Conservation (phyloP, 1,140 invertebrate species). For the Prorops nasuta region DNA sequence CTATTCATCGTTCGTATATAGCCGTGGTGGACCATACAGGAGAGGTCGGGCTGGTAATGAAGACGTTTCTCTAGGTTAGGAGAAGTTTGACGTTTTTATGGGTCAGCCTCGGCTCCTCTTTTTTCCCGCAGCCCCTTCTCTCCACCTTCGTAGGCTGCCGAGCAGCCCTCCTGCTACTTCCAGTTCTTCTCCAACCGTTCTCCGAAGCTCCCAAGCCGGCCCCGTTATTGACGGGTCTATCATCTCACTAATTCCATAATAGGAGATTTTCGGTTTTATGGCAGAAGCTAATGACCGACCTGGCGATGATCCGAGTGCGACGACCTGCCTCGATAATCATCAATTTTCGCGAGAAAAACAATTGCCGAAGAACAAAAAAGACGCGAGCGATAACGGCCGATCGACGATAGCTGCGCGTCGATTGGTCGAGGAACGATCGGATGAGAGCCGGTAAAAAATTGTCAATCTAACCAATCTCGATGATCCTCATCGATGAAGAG, state of each 20-base stretch:
- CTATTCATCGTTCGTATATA: conserved; percentile 36
- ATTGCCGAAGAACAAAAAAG: too few species aligned
- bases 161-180: conserved; percentile 10
- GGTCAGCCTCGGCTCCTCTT: conserved; percentile 43
- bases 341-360: too few species aligned
- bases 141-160: conserved; percentile 15
- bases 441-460: too few species aligned
- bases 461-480: too few species aligned
- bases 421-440: too few species aligned
- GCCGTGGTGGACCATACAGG: too few species aligned
- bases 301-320: conserved; percentile 18
- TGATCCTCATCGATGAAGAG: too few species aligned
- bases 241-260: conserved; percentile 54
- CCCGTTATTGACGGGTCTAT: conserved; percentile 50
- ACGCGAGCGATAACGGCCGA: too few species aligned
- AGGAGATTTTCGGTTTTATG: conserved; percentile 44
- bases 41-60: conserved; percentile 44
- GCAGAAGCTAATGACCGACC: conserved; percentile 41
- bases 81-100: conserved; percentile 59
- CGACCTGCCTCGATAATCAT: conserved; percentile 34
- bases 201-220: conserved; percentile 33
- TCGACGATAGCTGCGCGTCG: too few species aligned
- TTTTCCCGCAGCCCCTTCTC: conserved; percentile 30
- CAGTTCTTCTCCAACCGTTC: conserved; percentile 28
- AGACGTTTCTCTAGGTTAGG: conserved; percentile 58